Conservation (phyloP, 2,113 vertebrate genomes). For the Epinephelus lanceolatus region DNA sequence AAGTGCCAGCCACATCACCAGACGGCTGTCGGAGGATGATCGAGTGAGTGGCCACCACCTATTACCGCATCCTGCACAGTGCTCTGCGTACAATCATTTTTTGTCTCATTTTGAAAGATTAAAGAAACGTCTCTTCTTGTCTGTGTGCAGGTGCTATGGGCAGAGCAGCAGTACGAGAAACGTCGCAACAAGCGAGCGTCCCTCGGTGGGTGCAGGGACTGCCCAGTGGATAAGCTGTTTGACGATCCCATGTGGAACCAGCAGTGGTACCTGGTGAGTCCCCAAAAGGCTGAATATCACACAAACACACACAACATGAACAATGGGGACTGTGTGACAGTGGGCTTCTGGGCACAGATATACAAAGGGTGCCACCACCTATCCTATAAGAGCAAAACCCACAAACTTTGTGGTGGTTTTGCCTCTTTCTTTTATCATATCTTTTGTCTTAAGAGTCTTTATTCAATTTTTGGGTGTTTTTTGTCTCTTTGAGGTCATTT, state of each 20-base stretch:
- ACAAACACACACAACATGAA: neutral
- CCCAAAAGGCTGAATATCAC: neutral
- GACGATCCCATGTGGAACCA: slow-evolving; percentile 98
- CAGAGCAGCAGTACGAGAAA: slow-evolving; percentile 97
- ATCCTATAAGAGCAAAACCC: no score
- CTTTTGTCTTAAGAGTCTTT: no score
- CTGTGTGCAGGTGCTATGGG: slow-evolving; percentile 90
- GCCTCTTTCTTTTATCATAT: no score
- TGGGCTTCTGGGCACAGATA: no score
- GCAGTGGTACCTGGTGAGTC: slow-evolving; percentile 98
- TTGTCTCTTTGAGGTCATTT: no score
- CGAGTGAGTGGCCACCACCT: slow-evolving; percentile 82
- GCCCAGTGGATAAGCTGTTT: slow-evolving; percentile 90
- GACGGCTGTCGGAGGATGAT: slow-evolving; percentile 93
- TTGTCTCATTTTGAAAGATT: neutral
- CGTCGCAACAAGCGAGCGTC: slow-evolving; percentile 88
- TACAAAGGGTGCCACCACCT: no score
- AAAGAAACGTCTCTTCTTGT: neutral
- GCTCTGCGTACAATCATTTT: neutral
- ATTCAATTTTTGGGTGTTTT: no score
- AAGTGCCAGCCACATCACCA: slow-evolving; percentile 91
- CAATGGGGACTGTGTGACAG: no score
- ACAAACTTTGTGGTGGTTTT: no score
- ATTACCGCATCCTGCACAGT: neutral
- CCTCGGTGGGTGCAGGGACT: slow-evolving; percentile 81